phyloP scores from a whole-genome alignment of 2,797 vertebrate species.

The Pteropus rufus region DNA sequence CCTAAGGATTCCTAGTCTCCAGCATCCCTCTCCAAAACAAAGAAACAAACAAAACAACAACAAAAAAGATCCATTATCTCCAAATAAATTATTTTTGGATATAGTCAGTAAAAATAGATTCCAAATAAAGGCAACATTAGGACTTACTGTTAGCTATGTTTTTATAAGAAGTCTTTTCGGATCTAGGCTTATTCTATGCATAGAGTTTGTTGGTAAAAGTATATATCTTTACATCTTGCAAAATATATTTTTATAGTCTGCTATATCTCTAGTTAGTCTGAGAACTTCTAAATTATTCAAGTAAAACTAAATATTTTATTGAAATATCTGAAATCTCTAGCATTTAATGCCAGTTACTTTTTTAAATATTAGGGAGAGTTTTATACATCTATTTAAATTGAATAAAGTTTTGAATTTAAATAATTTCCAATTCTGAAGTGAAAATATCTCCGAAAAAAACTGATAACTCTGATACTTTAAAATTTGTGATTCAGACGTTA shows the following conservation, averaged over 20 bases:
- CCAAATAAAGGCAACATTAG: not conserved
- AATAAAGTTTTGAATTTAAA: slow-evolving; percentile 26
- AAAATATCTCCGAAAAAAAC: not conserved
- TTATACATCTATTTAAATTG: slow-evolving; percentile 35
- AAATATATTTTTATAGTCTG: not conserved
- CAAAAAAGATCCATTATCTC: not conserved
- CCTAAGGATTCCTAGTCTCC: not conserved
- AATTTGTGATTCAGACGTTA: slow-evolving; percentile 49
- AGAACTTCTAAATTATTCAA: slow-evolving; percentile 44
- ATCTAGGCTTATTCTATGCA: not conserved
- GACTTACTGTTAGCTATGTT: not conserved
- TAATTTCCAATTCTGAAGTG: slow-evolving; percentile 9
- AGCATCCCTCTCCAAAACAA: not conserved
- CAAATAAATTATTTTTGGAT: not conserved
- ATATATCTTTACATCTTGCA: not conserved
- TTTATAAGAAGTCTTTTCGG: not conserved
- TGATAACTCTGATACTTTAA: slow-evolving; percentile 24
- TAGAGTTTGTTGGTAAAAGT: not conserved
- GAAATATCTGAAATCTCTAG: slow-evolving; percentile 33
- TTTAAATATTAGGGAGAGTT: slow-evolving; percentile 29
- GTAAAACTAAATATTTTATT: slow-evolving; percentile 37
- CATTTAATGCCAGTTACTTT: slow-evolving; percentile 35
- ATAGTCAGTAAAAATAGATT: not conserved
- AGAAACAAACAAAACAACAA: not conserved
- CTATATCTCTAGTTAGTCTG: not conserved